These are phyloP conservation scores for Xenopus tropicalis DNA, from an alignment of 2,113 vertebrate genomes.

Conservation along the genomic window DNA sequence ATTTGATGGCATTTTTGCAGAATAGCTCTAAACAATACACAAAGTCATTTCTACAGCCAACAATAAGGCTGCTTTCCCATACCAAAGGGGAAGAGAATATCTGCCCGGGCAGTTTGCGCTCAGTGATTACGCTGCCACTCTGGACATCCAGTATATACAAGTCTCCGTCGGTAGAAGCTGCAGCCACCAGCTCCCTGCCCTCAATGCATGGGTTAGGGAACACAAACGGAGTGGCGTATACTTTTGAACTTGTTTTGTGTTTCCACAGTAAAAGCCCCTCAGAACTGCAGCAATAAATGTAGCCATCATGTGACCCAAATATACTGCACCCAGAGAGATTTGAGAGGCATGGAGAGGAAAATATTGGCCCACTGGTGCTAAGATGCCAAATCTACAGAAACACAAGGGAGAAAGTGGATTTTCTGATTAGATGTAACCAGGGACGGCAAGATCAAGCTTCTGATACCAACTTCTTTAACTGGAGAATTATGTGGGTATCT, in stretches of 20 bases:
- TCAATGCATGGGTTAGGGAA: conserved; percentile 59
- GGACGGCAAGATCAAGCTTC: too few relatives aligned
- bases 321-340: conserved; percentile 66
- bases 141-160: conserved; percentile 80
- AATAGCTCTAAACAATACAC: conserved; percentile 83
- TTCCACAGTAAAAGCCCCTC: conserved; percentile 80
- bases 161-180: conserved; percentile 84
- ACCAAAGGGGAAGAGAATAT: conserved; percentile 88
- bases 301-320: conserved; percentile 87
- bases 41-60: conserved; percentile 91
- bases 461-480: too few relatives aligned
- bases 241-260: conserved; percentile 75
- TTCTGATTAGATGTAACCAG: too few relatives aligned
- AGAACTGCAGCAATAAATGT: conserved; percentile 75
- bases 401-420: not conserved
- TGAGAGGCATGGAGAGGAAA: conserved; percentile 83
- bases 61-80: conserved; percentile 68
- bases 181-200: conserved; percentile 63
- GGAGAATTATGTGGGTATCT: too few relatives aligned
- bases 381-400: conserved; percentile 80
- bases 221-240: conserved; percentile 82
- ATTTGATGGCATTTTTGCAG: not conserved
- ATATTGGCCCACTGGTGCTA: conserved; percentile 77
- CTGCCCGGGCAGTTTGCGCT: conserved; percentile 74
- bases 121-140: conserved; percentile 62